phyloP scores from a whole-genome alignment of 2,113 vertebrate species.

The Myxocyprinus asiaticus region DNA sequence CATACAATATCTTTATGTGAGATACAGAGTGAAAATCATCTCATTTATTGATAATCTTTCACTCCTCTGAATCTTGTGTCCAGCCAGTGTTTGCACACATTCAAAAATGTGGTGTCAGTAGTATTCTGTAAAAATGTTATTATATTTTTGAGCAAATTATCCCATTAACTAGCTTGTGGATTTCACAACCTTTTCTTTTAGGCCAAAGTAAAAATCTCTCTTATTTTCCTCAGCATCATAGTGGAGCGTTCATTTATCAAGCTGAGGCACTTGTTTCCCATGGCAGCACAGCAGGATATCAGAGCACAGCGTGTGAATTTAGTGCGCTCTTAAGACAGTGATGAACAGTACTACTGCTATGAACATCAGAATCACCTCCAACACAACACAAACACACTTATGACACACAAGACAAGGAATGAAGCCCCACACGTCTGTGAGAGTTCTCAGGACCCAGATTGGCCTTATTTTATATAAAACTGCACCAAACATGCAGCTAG shows the following conservation, averaged over 20 bases:
- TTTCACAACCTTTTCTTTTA: not conserved
- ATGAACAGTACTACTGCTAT: slow-evolving; percentile 74
- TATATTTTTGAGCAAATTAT: too few relatives aligned
- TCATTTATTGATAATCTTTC: too few relatives aligned
- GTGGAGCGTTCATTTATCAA: slow-evolving; percentile 66
- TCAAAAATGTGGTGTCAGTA: too few relatives aligned
- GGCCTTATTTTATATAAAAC: slow-evolving; percentile 61
- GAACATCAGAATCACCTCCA: slow-evolving; percentile 30
- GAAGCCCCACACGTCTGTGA: slow-evolving; percentile 42
- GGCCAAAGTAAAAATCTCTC: not conserved
- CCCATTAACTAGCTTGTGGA: too few relatives aligned
- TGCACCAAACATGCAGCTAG: slow-evolving; percentile 45
- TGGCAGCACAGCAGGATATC: slow-evolving; percentile 73
- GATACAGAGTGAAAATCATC: too few relatives aligned
- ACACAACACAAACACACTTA: slow-evolving; percentile 45
- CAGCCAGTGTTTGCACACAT: too few relatives aligned
- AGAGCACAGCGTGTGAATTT: slow-evolving; percentile 76
- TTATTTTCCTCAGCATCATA: slow-evolving; percentile 46
- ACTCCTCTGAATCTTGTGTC: too few relatives aligned
- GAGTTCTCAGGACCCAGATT: slow-evolving; percentile 72
- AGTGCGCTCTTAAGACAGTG: slow-evolving; percentile 69
- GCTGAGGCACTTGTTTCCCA: slow-evolving; percentile 69
- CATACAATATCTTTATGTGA: too few relatives aligned
- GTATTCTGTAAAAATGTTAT: too few relatives aligned
- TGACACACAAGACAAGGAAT: slow-evolving; percentile 31